Evolutionary conservation across 2,888 invertebrate genomes (phyloP), one percentile per base, ranked within the genome.

Genomic region (Scaptomyza tumidula): DNA sequence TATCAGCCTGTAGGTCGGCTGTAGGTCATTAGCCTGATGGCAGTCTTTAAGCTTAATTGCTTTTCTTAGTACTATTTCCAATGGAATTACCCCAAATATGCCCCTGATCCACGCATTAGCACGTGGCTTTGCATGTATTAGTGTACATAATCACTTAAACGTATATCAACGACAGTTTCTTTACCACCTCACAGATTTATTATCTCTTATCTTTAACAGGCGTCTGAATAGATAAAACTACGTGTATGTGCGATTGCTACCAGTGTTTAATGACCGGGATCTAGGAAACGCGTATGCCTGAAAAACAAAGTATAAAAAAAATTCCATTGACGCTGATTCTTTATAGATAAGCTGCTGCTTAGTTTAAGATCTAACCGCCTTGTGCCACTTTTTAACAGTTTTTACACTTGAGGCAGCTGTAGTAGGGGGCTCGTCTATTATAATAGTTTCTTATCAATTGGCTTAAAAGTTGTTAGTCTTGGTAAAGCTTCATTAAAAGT

Each of bases 351-450:
- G 3, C 33, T 33, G 33, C 11, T 33, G 11, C 33, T 33, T 33
- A 6, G n/a, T 4, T 13, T 64, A 41, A 68, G 62, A 61, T 65
- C 52, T 41, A 75, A 64, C 64, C 39, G 52, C 60, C 37, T 64
- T 50, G 24, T 5, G 19, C 71, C 35, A 54, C 49, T 54, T 68
- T 63, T 24, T 44, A 10, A 41, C 33, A 27, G 27, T 49, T 49
- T 19, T 6, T 7, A 7, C 10, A 39, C 14, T 2, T 3, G n/a
- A 39, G 7, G 35, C 19, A 35, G 10, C 19, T 6, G 11, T 43
- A 27, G 35, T n/a, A 16, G 27, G 74, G 76, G 82, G 88, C 80
- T 88, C 86, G 88, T 68, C 80, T 69, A 31, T 29, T 45, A 45
- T 49, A 49, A 52, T 60, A 59, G 44, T 48, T 27, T 43, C 59